phyloP scores from a whole-genome alignment of 2,888 invertebrate species.

The Tetanocera ferruginea region DNA sequence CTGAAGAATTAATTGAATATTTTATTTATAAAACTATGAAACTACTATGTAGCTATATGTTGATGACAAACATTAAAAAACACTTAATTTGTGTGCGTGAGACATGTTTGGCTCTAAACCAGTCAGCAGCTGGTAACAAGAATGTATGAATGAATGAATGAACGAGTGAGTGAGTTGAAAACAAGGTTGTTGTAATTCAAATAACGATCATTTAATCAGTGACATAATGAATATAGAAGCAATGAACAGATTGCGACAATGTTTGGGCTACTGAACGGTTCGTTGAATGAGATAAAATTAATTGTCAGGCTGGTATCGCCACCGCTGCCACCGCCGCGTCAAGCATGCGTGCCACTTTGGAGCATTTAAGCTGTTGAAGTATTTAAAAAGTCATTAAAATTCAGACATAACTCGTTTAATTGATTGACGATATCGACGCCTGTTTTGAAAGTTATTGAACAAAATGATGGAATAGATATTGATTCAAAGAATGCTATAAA shows the following conservation, averaged over 20 bases:
- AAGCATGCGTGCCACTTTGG: background rate
- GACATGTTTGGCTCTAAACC: background rate
- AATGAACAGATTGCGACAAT: background rate
- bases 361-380: background rate
- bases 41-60: too few species aligned
- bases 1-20: conserved; percentile 1
- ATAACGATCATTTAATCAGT: conserved; percentile 17
- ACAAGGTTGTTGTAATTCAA: background rate
- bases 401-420: conserved; percentile 4
- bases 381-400: conserved; percentile 16
- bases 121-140: background rate
- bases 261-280: background rate
- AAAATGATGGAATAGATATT: too few species aligned
- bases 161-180: background rate
- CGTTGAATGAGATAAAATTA: background rate
- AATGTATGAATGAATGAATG: background rate
- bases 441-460: background rate
- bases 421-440: background rate
- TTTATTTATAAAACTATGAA: background rate
- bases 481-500: too few species aligned
- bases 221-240: conserved; percentile 6
- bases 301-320: background rate
- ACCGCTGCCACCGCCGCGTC: background rate
- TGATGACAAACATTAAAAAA: conserved; percentile 9
- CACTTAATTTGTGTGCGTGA: background rate